Conservation (phyloP, 2,888 invertebrate species). For the Ptilodon capucinus region DNA sequence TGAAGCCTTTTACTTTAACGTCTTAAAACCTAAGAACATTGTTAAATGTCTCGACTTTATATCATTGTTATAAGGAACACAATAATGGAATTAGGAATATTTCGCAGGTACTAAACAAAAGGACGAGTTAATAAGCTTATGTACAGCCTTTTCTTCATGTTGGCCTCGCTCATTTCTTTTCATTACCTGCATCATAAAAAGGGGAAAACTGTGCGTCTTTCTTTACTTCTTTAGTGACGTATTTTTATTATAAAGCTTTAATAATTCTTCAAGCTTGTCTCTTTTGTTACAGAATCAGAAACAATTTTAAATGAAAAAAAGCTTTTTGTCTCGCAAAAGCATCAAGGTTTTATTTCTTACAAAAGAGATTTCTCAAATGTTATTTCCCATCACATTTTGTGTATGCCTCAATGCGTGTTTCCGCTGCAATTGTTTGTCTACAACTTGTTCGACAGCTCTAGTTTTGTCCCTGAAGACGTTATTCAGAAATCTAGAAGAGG, state of each 20-base stretch:
- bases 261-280: conserved; percentile 44
- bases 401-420: not conserved
- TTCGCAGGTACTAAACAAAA: conserved; percentile 45
- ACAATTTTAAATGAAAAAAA: conserved; percentile 44
- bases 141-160: conserved; percentile 54
- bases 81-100: conserved; percentile 40
- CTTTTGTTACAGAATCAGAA: conserved; percentile 50
- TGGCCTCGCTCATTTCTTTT: conserved; percentile 66
- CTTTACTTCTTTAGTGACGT: conserved; percentile 52
- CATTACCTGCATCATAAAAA: conserved; percentile 66
- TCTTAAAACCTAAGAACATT: conserved; percentile 12
- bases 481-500: conserved; percentile 29
- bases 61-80: conserved; percentile 31
- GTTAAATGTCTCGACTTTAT: conserved; percentile 33
- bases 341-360: conserved; percentile 10
- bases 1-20: conserved; percentile 5
- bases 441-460: conserved; percentile 28
- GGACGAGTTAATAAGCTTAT: conserved; percentile 69
- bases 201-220: conserved; percentile 51
- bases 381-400: too few species aligned
- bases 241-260: conserved; percentile 45
- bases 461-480: conserved; percentile 33
- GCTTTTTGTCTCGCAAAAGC: conserved; percentile 19
- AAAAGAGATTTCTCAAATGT: not conserved
- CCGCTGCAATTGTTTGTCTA: conserved; percentile 18